Percentiles rank a stretch among this genome's conserved stretches.
Conservation (phyloP, 2,888 invertebrate species). For the Mythimna vitellina region DNA sequence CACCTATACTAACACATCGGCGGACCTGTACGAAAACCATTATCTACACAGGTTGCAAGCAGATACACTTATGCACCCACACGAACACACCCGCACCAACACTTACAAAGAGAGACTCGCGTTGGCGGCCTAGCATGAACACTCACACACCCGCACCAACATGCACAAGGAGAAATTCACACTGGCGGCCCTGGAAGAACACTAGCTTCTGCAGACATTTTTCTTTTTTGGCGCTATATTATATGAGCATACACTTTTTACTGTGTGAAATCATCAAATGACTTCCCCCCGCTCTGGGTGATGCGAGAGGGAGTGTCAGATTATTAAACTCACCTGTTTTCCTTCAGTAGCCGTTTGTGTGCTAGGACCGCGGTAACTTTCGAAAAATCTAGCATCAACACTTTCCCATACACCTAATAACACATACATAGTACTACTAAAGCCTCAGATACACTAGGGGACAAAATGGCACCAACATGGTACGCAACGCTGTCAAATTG, state of each 20-base stretch:
- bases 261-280: too few species aligned
- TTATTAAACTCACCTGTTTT: too few species aligned
- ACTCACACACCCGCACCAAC: conserved; percentile 46
- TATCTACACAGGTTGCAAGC: conserved; percentile 7
- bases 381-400: too few species aligned
- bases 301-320: too few species aligned
- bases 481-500: too few species aligned
- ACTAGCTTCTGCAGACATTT: neutral
- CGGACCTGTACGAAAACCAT: conserved; percentile 62
- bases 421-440: neutral
- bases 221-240: too few species aligned
- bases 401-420: neutral
- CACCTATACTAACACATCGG: conserved; percentile 23
- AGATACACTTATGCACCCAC: conserved; percentile 81
- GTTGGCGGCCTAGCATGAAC: conserved; percentile 61
- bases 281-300: too few species aligned
- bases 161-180: conserved; percentile 47
- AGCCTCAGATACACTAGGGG: too few species aligned
- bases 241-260: too few species aligned
- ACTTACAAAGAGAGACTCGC: conserved; percentile 64
- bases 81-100: conserved; percentile 82
- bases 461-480: too few species aligned
- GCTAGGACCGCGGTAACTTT: too few species aligned
- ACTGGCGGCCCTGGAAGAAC: neutral
- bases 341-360: too few species aligned